A percentile compares a stretch with the other conserved stretches of the same genome.
These are phyloP conservation scores for Leptobrachium ailaonicum DNA, from an alignment of 2,113 vertebrate genomes.

Conservation along the genomic window DNA sequence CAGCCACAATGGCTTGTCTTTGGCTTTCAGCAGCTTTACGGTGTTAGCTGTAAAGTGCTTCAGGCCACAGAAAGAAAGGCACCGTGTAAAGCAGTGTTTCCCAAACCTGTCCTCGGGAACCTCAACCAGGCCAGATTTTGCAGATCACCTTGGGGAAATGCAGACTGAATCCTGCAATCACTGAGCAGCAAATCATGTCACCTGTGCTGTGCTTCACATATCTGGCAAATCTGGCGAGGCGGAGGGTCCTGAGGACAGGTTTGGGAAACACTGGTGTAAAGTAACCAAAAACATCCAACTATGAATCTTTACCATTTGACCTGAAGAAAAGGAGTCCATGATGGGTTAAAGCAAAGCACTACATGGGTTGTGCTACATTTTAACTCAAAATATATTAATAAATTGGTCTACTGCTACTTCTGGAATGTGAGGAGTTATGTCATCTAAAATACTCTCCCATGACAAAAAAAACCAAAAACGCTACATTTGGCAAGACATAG, in stretches of 20 bases:
- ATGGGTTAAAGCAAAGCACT: not conserved
- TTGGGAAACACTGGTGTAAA: not conserved
- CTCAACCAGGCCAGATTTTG: too few species aligned
- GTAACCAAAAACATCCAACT: not conserved
- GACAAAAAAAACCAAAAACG: too few species aligned
- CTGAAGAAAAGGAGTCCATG: too few species aligned
- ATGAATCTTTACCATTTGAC: not conserved
- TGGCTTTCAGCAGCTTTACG: not conserved
- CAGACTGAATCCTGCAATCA: too few species aligned
- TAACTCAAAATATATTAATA: not conserved
- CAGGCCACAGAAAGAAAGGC: not conserved
- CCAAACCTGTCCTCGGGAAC: too few species aligned
- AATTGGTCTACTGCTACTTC: not conserved
- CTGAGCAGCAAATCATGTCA: too few species aligned
- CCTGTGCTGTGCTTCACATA: too few species aligned
- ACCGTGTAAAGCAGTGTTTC: not conserved
- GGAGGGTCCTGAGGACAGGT: too few species aligned
- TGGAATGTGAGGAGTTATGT: not conserved
- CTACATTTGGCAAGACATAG: not conserved
- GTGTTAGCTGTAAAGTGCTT: slow-evolving; percentile 4
- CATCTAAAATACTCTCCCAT: not conserved
- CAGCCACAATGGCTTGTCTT: too few species aligned
- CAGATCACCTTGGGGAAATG: too few species aligned
- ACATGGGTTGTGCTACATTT: not conserved
- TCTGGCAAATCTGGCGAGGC: too few species aligned